Percentiles rank a stretch among this genome's conserved stretches.
Conservation (phyloP, 1,140 invertebrate species). For the Copidosoma floridanum region DNA sequence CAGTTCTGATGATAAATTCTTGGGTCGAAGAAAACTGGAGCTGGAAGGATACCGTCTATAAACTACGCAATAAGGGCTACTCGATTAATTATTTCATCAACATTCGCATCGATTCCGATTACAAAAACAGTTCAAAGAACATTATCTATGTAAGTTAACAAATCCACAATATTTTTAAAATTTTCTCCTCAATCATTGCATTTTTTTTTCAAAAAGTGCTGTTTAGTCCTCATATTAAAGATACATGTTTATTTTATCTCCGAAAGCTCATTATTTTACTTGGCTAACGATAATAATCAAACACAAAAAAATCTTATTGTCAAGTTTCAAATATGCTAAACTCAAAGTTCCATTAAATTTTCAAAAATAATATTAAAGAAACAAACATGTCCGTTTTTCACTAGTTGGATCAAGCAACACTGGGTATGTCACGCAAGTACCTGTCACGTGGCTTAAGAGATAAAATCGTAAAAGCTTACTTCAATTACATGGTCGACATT, state of each 20-base stretch:
- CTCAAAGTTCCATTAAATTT: no score
- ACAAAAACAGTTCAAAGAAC: constrained; percentile 82
- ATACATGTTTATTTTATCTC: no score
- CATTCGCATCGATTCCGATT: constrained; percentile 83
- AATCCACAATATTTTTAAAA: not conserved
- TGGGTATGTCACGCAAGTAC: constrained; percentile 86
- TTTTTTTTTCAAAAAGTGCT: no score
- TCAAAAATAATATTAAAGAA: no score
- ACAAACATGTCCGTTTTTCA: no score
- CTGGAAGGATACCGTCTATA: constrained; percentile 81
- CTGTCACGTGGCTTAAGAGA: constrained; percentile 79
- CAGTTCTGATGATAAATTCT: constrained; percentile 72
- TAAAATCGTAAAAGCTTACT: constrained; percentile 76
- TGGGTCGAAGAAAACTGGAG: constrained; percentile 75
- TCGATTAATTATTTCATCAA: constrained; percentile 89
- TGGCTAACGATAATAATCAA: no score
- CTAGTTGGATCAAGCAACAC: constrained; percentile 92
- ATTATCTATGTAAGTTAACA: constrained; percentile 84
- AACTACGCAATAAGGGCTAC: constrained; percentile 75
- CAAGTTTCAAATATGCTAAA: no score
- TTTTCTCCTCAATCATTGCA: no score
- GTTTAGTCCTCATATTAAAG: no score
- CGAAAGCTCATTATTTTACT: no score
- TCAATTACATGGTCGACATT: constrained; percentile 83
- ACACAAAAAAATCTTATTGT: no score